Percentiles rank a stretch among this genome's conserved stretches.
Evolutionary conservation across 2,113 vertebrate genomes (phyloP).

Genomic region (Oryzias woworae): DNA sequence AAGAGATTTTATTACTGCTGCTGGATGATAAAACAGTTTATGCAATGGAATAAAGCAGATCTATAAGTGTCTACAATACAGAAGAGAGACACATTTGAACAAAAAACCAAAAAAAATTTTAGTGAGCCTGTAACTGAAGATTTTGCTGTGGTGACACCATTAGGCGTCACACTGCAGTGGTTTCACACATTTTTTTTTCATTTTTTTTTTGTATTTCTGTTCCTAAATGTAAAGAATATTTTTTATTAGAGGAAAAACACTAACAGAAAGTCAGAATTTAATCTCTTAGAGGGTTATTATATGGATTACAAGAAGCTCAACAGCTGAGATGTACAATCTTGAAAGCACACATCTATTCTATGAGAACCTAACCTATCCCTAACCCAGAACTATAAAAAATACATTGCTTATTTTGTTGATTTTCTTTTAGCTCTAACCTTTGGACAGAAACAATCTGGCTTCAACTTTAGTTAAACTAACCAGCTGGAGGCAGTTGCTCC

Average conservation of each 20-base stretch:
- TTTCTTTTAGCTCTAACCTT: too few species aligned
- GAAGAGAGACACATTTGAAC: background rate
- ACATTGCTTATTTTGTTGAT: too few species aligned
- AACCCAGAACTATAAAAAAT: too few species aligned
- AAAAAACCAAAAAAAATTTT: background rate
- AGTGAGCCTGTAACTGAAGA: background rate
- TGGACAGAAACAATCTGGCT: too few species aligned
- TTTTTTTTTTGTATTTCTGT: too few species aligned
- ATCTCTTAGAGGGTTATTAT: background rate
- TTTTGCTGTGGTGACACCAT: background rate
- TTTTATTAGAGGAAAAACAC: background rate
- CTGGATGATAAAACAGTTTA: slow-evolving; percentile 17
- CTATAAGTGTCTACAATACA: background rate
- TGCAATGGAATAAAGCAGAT: background rate
- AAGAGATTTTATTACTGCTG: slow-evolving; percentile 14
- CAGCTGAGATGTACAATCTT: background rate
- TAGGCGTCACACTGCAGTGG: background rate
- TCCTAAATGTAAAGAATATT: too few species aligned
- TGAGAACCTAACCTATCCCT: too few species aligned
- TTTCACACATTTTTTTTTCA: too few species aligned
- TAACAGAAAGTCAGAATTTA: background rate
- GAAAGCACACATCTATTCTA: too few species aligned
- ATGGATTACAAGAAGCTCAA: background rate
- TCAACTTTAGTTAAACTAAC: background rate
- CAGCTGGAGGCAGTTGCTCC: background rate